phyloP scores from a whole-genome alignment of 2,113 vertebrate genomes.

The Aegotheles bennettii region DNA sequence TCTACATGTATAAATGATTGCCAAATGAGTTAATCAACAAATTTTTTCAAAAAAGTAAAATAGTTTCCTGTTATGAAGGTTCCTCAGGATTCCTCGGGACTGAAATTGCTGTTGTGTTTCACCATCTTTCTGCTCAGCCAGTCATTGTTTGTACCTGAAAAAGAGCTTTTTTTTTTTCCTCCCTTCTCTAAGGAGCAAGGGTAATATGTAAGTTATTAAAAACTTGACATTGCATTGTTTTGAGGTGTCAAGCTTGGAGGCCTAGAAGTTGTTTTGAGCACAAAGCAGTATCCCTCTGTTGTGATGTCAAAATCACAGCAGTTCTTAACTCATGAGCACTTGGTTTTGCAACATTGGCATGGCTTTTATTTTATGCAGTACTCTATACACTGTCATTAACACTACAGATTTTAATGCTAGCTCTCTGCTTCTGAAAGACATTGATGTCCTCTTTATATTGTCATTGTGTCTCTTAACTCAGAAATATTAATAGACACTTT shows the following conservation, averaged over 20 bases:
- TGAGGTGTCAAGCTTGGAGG: not conserved
- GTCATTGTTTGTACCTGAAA: not conserved
- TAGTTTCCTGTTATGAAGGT: not conserved
- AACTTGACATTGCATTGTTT: not conserved
- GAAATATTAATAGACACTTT: not conserved
- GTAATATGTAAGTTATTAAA: not conserved
- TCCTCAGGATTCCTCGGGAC: not conserved
- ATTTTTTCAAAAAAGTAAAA: not conserved
- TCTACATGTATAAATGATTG: not conserved
- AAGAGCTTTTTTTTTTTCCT: not conserved
- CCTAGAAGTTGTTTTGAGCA: not conserved
- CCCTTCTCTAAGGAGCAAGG: not conserved
- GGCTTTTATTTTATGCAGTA: not conserved
- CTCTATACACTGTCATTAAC: not conserved
- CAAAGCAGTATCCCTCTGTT: not conserved
- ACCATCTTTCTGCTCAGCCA: not conserved
- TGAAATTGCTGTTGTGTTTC: not conserved
- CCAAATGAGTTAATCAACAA: not conserved
- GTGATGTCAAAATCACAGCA: not conserved
- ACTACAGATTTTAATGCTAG: not conserved
- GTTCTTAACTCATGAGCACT: not conserved
- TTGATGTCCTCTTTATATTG: not conserved
- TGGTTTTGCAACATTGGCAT: not conserved
- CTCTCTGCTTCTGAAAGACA: not conserved
- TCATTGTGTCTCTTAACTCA: not conserved